Base-by-base conservation (phyloP, 2,113 vertebrate genomes). In the Corythornis madagascariensis region DNA sequence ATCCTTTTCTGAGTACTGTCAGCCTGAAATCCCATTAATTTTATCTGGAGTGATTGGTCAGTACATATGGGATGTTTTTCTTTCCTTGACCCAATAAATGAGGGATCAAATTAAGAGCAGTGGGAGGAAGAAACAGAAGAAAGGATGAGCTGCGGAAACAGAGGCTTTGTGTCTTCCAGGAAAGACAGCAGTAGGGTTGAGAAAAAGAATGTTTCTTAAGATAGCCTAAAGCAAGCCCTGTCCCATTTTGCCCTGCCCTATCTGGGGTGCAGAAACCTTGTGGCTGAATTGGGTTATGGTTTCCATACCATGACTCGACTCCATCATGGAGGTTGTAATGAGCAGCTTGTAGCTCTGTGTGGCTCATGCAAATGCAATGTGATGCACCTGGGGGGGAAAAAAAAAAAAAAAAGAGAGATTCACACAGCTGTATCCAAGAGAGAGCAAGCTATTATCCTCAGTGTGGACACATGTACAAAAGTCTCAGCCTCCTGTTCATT, bases 21-120 rank as follows among this genome's bases (percentile, higher is more conserved):
- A 86, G 43, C 19, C 82, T 77, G 72, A 94, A 87, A 93, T 73
- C 47, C 81, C 29, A 83, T 88, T 88, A 76, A 75, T 95, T 85
- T 96, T 94, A 43, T 60, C 71, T 56, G 52, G 24, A 65, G 16
- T 43, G 75, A 83, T 48, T 73, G 63, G 67, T 80, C 75, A 74
- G 74, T 87, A 76, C 29, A 76, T 29, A 59, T n/a, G 43, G 42
- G 55, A 56, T 83, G 52, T 73, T 93, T 61, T 71, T 83, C 35
- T 82, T 82, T 87, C 26, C 71, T 89, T 87, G 50, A 76, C 67
- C 21, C 28, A 80, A 61, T 69, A 78, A 85, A 85, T 18, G 52
- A 89, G 22, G 43, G 71, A 56, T 16, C 2, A 33, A 80, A 86
- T 86, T 92, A 83, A 70, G 56, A 90, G 59, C 83, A 76, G 55